These are phyloP conservation scores for Phyto melanocephala DNA, from an alignment of 2,888 invertebrate genomes.

Conservation along the genomic window DNA sequence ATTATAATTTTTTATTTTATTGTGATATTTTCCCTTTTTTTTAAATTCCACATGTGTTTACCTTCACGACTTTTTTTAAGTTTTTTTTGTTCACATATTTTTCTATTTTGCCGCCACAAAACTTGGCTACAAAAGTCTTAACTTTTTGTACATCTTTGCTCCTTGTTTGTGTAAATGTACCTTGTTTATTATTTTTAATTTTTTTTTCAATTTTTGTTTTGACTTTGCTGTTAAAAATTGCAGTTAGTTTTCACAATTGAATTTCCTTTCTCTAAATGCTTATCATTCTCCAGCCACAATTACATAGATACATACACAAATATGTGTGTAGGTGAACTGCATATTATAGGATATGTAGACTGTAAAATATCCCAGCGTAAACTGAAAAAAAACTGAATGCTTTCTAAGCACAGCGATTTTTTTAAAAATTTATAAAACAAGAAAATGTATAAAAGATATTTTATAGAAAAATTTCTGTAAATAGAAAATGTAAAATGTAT, in stretches of 20 bases:
- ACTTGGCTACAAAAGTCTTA: constrained; percentile 51
- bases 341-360: too few species aligned
- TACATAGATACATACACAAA: background rate
- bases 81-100: constrained; percentile 21
- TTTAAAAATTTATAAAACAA: too few species aligned
- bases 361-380: background rate
- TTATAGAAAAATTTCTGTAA: too few species aligned
- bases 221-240: constrained; percentile 40
- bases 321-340: background rate
- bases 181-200: constrained; percentile 25
- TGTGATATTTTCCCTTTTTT: constrained; percentile 7
- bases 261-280: constrained; percentile 55
- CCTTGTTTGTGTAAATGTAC: constrained; percentile 18
- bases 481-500: too few species aligned
- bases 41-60: constrained; percentile 54
- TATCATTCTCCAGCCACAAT: constrained; percentile 38
- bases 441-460: too few species aligned
- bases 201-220: background rate
- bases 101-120: constrained; percentile 56
- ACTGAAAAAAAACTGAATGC: background rate
- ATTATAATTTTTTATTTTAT: background rate
- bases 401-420: too few species aligned
- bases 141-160: constrained; percentile 5
- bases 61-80: constrained; percentile 47
- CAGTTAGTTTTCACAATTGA: constrained; percentile 60